phyloP scores from a whole-genome alignment of 2,113 vertebrate species.

The Petrocephalus zakoni region DNA sequence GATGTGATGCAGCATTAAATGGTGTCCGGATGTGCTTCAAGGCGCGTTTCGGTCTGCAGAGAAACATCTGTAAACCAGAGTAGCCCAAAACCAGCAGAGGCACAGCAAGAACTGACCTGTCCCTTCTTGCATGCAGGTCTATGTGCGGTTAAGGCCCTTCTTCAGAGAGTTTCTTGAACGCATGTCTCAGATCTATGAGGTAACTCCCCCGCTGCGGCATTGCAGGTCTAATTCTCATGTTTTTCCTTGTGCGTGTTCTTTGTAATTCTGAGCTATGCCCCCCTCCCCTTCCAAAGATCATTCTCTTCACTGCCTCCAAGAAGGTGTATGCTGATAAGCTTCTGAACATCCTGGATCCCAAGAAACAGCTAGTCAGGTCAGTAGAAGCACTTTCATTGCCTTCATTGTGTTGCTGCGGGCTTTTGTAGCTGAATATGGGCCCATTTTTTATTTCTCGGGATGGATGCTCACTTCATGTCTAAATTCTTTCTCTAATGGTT shows the following conservation, averaged over 20 bases:
- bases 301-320: constrained; percentile 98
- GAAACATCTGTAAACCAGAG: neutral
- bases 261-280: neutral
- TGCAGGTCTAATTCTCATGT: neutral
- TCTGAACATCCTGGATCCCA: constrained; percentile 97
- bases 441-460: neutral
- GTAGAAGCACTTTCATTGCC: neutral
- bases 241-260: neutral
- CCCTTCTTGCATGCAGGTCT: constrained; percentile 70
- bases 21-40: neutral
- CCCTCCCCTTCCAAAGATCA: constrained; percentile 67
- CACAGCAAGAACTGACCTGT: neutral
- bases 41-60: neutral
- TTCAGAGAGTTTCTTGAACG: constrained; percentile 97
- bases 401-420: neutral
- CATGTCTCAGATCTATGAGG: constrained; percentile 99
- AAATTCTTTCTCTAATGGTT: neutral
- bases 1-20: neutral
- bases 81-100: neutral
- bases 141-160: constrained; percentile 92
- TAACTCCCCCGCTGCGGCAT: constrained; percentile 43
- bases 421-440: neutral
- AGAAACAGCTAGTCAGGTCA: constrained; percentile 97
- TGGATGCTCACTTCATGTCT: neutral
- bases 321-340: constrained; percentile 99